Percentiles rank a stretch among this genome's conserved stretches.
Conservation (phyloP, 2,888 invertebrate genomes). For the Notocelia uddmanniana region DNA sequence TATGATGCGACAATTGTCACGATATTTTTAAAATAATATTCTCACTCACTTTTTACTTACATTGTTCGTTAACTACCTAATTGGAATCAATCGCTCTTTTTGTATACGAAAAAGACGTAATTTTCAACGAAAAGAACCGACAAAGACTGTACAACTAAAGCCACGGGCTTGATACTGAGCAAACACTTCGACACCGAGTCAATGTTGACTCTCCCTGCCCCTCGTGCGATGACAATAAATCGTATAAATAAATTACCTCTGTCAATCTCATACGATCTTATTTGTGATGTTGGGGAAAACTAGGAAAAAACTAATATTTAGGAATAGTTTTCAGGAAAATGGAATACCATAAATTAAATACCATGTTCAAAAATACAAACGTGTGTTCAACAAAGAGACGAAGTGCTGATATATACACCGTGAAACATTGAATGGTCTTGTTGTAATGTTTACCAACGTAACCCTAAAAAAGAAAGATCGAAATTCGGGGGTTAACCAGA, state of each 20-base stretch:
- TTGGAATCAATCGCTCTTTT: neutral
- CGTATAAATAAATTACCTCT: constrained; percentile 82
- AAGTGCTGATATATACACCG: constrained; percentile 7
- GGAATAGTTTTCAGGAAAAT: neutral
- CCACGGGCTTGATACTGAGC: constrained; percentile 63
- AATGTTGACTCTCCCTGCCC: constrained; percentile 77
- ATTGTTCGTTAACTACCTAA: neutral
- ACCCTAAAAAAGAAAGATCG: constrained; percentile 60
- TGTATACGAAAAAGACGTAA: neutral
- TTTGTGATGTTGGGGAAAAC: constrained; percentile 56
- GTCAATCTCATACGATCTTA: constrained; percentile 76
- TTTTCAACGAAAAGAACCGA: constrained; percentile 23
- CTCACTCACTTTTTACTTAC: neutral
- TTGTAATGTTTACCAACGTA: constrained; percentile 33
- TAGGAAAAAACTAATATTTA: constrained; percentile 31
- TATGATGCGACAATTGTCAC: neutral
- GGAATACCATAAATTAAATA: neutral
- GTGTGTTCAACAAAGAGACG: neutral
- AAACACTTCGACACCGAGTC: constrained; percentile 80
- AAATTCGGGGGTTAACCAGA: constrained; percentile 69
- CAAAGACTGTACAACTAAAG: constrained; percentile 52
- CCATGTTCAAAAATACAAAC: neutral
- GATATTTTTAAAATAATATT: neutral
- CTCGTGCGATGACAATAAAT: constrained; percentile 71
- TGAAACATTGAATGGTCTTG: constrained; percentile 5